Evolutionary conservation across 2,888 invertebrate species (phyloP).

Genomic region (Scrobipalpa atriplicella): DNA sequence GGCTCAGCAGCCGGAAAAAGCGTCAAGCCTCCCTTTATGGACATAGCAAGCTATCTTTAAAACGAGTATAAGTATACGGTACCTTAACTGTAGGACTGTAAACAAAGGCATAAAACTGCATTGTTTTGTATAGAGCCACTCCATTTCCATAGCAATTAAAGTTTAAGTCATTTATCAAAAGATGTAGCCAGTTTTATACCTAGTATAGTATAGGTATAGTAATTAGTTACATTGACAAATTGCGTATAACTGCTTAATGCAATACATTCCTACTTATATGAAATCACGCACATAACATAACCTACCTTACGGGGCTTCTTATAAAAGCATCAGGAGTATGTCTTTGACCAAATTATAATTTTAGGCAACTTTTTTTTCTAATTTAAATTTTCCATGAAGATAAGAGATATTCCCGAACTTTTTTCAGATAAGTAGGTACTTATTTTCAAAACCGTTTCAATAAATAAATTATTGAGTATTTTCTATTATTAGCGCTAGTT

Average conservation of each 20-base stretch:
- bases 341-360: no score
- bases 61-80: background rate
- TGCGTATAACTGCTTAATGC: background rate
- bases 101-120: background rate
- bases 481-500: no score
- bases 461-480: no score
- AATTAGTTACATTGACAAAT: background rate
- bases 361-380: no score
- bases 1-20: background rate
- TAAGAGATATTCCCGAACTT: no score
- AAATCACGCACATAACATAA: no score
- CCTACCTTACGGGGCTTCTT: no score
- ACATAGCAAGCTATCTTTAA: background rate
- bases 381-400: no score
- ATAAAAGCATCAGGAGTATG: no score
- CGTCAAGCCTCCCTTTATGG: slow-evolving; percentile 1
- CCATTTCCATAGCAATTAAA: background rate
- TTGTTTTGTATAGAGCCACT: slow-evolving; percentile 4
- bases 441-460: no score
- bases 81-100: background rate
- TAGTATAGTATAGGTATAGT: no score
- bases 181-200: background rate
- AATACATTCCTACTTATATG: background rate
- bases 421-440: no score
- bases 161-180: slow-evolving; percentile 2